Percentiles rank a stretch among this genome's conserved stretches.
Evolutionary conservation across 2,113 vertebrate genomes (phyloP).

Genomic region (Mirza zaza): DNA sequence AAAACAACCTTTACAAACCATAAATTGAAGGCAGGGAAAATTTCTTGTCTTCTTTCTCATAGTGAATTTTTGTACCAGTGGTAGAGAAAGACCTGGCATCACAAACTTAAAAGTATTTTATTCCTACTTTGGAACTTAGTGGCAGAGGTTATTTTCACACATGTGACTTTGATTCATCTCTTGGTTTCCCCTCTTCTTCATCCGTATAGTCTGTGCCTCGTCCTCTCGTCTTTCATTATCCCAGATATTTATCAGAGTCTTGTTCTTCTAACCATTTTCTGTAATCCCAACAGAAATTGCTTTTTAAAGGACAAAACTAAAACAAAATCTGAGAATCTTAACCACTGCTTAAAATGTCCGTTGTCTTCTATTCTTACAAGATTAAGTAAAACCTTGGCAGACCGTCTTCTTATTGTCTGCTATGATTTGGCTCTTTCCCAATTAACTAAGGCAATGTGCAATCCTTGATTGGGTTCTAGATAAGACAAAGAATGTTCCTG

Average conservation of each 20-base stretch:
- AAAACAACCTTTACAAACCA: neutral
- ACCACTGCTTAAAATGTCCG: neutral
- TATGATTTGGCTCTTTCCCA: neutral
- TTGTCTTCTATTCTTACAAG: neutral
- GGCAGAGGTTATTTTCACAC: fast-evolving
- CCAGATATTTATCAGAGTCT: neutral
- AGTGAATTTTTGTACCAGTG: neutral
- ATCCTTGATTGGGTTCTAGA: neutral
- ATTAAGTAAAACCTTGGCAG: neutral
- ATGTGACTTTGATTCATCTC: neutral
- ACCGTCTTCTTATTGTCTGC: neutral
- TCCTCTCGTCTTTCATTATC: neutral
- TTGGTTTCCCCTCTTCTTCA: neutral
- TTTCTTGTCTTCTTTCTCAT: neutral
- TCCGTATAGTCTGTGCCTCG: neutral
- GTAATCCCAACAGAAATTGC: neutral
- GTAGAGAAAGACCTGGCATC: neutral
- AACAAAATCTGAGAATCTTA: neutral
- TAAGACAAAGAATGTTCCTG: neutral
- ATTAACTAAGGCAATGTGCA: neutral
- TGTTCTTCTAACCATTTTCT: neutral
- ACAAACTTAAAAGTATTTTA: neutral
- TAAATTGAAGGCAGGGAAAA: neutral
- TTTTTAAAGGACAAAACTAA: neutral
- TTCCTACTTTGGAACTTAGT: neutral